Conservation (phyloP, 2,797 vertebrate genomes). For the Alouatta caraya region DNA sequence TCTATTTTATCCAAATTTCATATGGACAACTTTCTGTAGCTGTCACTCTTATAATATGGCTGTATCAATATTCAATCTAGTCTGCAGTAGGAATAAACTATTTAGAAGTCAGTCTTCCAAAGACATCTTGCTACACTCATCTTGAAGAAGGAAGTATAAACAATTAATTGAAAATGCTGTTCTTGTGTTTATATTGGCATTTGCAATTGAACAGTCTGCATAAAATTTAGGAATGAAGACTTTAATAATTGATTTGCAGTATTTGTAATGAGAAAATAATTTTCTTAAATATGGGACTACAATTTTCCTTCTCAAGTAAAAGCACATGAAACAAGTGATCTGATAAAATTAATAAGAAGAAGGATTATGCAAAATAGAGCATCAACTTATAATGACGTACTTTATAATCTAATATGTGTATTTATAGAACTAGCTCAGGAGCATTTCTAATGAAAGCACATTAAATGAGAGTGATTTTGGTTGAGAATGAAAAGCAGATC, state of each 20-base stretch:
- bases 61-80: background rate
- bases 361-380: background rate
- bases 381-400: background rate
- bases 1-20: background rate
- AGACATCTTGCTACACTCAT: background rate
- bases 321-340: background rate
- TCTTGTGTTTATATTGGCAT: background rate
- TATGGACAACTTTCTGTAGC: background rate
- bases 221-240: background rate
- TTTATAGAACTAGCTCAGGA: background rate
- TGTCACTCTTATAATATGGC: background rate
- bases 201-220: background rate
- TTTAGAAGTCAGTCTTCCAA: background rate
- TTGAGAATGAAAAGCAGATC: background rate
- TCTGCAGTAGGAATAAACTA: conserved; percentile 4
- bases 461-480: background rate
- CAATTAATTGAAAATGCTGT: conserved; percentile 27
- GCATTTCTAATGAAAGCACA: background rate
- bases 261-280: background rate
- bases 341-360: conserved; percentile 28
- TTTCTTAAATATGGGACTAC: background rate
- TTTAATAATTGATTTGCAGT: background rate
- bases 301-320: background rate
- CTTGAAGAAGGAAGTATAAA: background rate
- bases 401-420: background rate